phyloP scores from a whole-genome alignment of 2,797 vertebrate genomes.

The Buceros bicornis region DNA sequence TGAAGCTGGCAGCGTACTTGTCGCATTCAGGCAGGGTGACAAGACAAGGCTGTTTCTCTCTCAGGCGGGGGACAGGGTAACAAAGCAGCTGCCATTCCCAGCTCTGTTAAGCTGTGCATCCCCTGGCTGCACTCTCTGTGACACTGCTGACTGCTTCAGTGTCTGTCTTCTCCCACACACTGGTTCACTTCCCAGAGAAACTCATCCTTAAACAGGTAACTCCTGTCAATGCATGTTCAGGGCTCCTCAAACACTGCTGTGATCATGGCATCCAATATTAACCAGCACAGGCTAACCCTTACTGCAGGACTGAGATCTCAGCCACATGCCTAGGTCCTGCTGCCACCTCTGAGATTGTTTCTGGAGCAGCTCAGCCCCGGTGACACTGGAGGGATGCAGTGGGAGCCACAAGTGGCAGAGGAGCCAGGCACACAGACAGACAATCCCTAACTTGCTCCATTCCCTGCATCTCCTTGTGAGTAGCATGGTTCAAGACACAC shows the following conservation, averaged over 20 bases:
- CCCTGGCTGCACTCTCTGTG: background rate
- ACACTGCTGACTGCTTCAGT: background rate
- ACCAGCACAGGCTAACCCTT: background rate
- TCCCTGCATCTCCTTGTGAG: background rate
- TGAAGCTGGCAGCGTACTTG: background rate
- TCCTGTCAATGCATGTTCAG: background rate
- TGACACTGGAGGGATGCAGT: background rate
- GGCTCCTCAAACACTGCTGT: background rate
- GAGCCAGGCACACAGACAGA: background rate
- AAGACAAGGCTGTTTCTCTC: background rate
- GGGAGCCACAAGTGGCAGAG: background rate
- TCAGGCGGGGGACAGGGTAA: background rate
- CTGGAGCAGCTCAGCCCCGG: background rate
- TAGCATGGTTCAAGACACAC: background rate
- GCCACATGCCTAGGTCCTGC: rapidly evolving
- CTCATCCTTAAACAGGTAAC: background rate
- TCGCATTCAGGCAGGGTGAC: background rate
- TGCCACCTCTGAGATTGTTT: background rate
- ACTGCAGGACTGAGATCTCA: background rate
- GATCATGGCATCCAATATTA: background rate
- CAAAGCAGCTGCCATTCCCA: background rate
- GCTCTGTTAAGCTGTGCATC: rapidly evolving
- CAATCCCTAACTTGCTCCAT: rapidly evolving
- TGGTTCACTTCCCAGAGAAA: background rate
- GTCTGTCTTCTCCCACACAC: rapidly evolving